phyloP scores from a whole-genome alignment of 2,797 vertebrate genomes.

The Malacoraja senta region DNA sequence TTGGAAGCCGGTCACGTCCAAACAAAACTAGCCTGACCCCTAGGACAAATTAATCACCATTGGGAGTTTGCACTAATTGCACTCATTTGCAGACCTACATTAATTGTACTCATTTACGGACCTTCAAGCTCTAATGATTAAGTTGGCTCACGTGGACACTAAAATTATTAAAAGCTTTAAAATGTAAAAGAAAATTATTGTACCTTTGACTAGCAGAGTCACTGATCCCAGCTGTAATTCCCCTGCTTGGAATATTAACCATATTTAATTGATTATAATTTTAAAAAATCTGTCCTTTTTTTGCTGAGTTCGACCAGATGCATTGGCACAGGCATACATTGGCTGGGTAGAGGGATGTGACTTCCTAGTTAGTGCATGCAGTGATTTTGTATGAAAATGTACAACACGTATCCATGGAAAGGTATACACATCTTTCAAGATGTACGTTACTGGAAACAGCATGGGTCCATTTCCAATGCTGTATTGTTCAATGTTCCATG shows the following conservation, averaged over 20 bases:
- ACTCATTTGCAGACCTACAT: no score
- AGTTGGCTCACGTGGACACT: not conserved
- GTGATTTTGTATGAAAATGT: not conserved
- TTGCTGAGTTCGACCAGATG: not conserved
- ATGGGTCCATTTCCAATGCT: not conserved
- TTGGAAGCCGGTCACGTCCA: not conserved
- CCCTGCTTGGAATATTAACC: not conserved
- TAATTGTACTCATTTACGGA: no score
- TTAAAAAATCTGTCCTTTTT: not conserved
- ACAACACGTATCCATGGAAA: not conserved
- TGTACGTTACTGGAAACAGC: not conserved
- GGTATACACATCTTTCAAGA: not conserved
- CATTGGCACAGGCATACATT: not conserved
- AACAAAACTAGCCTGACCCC: not conserved
- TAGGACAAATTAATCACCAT: not conserved
- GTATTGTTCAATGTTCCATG: no score
- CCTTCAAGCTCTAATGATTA: not conserved
- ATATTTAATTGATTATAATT: not conserved
- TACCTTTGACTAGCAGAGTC: not conserved
- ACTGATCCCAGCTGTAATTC: not conserved
- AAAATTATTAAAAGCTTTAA: not conserved
- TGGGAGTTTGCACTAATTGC: not conserved
- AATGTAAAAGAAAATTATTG: not conserved
- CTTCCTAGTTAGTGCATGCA: not conserved
- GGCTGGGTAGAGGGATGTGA: not conserved